Evolutionary conservation across 2,888 invertebrate species (phyloP).

Genomic region (Brachycybe producta): DNA sequence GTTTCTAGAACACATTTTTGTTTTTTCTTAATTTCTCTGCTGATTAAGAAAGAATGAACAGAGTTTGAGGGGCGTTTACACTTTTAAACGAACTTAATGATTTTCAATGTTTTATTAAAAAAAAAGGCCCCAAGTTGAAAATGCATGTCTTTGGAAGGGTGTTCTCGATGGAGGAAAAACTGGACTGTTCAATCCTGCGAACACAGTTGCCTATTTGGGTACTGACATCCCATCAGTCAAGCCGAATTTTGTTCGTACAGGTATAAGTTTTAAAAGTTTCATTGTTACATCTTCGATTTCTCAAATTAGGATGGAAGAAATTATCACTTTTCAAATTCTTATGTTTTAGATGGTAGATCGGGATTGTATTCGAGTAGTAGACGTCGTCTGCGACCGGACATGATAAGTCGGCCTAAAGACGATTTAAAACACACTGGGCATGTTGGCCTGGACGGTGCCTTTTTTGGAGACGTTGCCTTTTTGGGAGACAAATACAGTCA

Average conservation of each 20-base stretch:
- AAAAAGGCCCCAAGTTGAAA: conserved; percentile 33
- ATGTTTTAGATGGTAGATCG: conserved; percentile 46
- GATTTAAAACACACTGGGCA: conserved; percentile 93
- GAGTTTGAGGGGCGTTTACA: too few relatives aligned
- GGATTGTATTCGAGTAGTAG: conserved; percentile 37
- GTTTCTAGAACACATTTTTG: too few relatives aligned
- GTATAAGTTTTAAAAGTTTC: conserved; percentile 24
- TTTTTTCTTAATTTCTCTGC: neutral
- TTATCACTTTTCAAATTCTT: too few relatives aligned
- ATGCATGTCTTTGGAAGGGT: conserved; percentile 66
- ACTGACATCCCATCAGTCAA: conserved; percentile 52
- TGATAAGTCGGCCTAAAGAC: conserved; percentile 95
- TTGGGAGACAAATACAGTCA: conserved; percentile 56
- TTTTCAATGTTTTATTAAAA: too few relatives aligned
- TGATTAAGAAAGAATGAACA: neutral
- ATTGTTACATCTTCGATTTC: neutral
- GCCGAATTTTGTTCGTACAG: conserved; percentile 38
- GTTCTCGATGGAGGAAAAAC: conserved; percentile 75
- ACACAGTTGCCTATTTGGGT: conserved; percentile 75
- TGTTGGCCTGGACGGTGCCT: conserved; percentile 91
- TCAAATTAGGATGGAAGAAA: too few relatives aligned
- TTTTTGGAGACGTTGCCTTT: conserved; percentile 84
- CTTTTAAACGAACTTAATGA: too few relatives aligned
- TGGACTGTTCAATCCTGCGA: conserved; percentile 81
- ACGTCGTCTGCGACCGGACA: conserved; percentile 64